Evolutionary conservation across 2,888 invertebrate genomes (phyloP).

Genomic region (Quadriops clusia): DNA sequence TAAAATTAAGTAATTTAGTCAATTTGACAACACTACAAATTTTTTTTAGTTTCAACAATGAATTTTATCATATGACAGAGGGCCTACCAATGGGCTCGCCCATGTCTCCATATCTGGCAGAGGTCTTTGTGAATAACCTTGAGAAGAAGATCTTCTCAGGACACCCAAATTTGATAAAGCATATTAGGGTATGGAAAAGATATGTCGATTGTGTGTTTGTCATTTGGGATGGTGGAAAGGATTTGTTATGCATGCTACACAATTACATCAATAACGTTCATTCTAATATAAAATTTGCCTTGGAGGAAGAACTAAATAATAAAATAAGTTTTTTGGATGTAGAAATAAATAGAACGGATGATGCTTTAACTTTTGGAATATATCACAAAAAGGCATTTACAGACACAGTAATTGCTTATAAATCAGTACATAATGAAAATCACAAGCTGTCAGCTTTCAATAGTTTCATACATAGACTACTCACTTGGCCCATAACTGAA

Average conservation of each 20-base stretch:
- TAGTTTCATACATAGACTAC: neutral
- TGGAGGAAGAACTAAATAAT: neutral
- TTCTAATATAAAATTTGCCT: neutral
- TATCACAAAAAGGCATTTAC: neutral
- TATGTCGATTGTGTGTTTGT: neutral
- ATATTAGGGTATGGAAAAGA: too few species aligned
- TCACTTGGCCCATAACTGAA: neutral
- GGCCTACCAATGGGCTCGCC: too few species aligned
- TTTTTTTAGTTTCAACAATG: too few species aligned
- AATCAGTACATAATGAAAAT: neutral
- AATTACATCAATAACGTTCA: conserved; percentile 1
- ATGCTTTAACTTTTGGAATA: neutral
- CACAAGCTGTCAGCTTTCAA: conserved; percentile 1
- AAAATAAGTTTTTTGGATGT: neutral
- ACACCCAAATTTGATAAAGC: too few species aligned
- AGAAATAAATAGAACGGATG: neutral
- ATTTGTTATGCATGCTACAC: neutral
- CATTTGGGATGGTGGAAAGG: neutral
- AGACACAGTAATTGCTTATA: neutral
- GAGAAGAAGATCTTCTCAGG: too few species aligned
- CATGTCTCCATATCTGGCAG: too few species aligned
- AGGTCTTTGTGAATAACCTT: too few species aligned
- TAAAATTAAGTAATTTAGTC: too few species aligned
- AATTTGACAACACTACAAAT: too few species aligned
- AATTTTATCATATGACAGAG: too few species aligned